Evolutionary conservation across 2,113 vertebrate species (phyloP), one percentile per base, ranked within the genome.

Genomic region (Muntiacus reevesi): DNA sequence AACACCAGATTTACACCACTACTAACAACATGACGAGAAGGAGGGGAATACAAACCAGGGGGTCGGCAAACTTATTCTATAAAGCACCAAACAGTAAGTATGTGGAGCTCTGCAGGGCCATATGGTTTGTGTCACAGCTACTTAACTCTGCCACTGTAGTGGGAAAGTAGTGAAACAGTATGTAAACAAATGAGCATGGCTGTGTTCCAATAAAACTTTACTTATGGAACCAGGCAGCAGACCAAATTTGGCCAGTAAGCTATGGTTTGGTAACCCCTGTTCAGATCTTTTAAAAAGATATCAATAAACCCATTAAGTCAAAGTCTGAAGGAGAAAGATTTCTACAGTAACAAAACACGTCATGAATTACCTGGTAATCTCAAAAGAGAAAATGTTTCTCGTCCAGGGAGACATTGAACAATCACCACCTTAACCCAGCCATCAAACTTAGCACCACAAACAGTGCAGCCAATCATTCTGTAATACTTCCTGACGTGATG

Each of bases 151-250:
- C 81, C n/a, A 57, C 11, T n/a, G 50, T 4, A 86, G n/a, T 57
- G 50, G 87, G 40, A 90, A 94, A 87, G 71, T 15, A 87, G n/a
- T 13, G 60, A 76, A 45, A 88, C 45, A 88, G 14, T 28, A 81
- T 36, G 11, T 74, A 87, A 91, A 91, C 15, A 82, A 89, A 64
- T 47, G 25, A 88, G 36, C 14, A 47, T 47, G 62, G n/a, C 13
- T 83, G 25, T 87, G 43, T 91, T 79, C 5, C 87, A 91, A 62
- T 93, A 91, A 81, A 95, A 91, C 52, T 82, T 87, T 84, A 88
- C 78, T 59, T 82, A 90, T 25, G 90, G 74, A 90, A 91, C 83
- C 30, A 81, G 17, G n/a, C 23, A 59, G 45, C 11, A 86, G 36
- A 62, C 9, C 54, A 82, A 94, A 89, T 87, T 30, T 76, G 6